phyloP scores from a whole-genome alignment of 1,140 invertebrate genomes.

The Cotesia chilonis region DNA sequence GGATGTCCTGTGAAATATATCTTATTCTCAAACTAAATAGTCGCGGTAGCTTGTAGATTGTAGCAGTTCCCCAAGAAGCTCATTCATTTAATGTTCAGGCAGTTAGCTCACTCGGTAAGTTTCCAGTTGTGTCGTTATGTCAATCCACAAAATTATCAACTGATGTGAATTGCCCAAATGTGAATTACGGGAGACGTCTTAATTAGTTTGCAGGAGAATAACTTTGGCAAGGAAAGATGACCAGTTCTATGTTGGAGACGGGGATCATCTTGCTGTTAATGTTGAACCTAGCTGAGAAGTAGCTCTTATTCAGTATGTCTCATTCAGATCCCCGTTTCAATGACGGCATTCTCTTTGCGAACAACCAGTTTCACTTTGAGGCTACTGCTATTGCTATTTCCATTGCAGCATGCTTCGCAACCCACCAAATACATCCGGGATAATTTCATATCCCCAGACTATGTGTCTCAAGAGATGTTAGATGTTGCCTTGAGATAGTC shows the following conservation, averaged over 20 bases:
- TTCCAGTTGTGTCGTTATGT: not conserved
- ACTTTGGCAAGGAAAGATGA: conserved; percentile 36
- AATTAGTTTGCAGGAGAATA: conserved; percentile 38
- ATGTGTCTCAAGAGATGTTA: conserved; percentile 32
- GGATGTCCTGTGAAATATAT: conserved; percentile 49
- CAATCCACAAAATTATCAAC: conserved; percentile 1
- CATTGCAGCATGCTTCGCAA: conserved; percentile 12
- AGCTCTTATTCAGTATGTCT: too few species aligned
- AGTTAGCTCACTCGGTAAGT: conserved; percentile 28
- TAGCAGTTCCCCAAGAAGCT: not conserved
- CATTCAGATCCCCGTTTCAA: not conserved
- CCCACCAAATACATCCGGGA: conserved; percentile 37
- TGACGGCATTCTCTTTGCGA: conserved; percentile 34
- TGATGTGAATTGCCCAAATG: conserved; percentile 27
- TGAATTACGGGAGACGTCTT: conserved; percentile 35
- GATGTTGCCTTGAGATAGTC: conserved; percentile 27
- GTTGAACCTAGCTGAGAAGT: too few species aligned
- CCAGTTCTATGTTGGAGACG: conserved; percentile 20
- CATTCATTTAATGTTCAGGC: conserved; percentile 21
- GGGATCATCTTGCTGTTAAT: too few species aligned
- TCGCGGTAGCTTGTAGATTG: conserved; percentile 10
- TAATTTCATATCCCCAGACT: conserved; percentile 38
- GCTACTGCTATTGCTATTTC: not conserved
- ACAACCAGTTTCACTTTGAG: conserved; percentile 33
- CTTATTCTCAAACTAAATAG: conserved; percentile 23